A percentile compares a stretch with the other conserved stretches of the same genome.
Evolutionary conservation across 2,888 invertebrate genomes (phyloP).

Genomic region (Spilarctia lutea): DNA sequence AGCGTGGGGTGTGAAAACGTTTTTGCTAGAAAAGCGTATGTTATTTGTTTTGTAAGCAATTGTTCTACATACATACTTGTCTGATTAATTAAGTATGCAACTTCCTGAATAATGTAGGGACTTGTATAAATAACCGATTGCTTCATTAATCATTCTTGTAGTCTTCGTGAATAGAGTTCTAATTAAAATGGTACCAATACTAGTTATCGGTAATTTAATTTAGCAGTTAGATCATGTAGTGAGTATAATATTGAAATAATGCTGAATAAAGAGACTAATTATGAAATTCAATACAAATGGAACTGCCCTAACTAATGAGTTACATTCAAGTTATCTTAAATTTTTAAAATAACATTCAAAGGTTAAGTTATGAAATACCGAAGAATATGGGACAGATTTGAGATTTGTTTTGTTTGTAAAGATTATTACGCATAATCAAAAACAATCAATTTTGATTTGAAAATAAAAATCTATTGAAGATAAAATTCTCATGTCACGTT

Average conservation of each 20-base stretch:
- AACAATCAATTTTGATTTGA: no score
- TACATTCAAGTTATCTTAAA: not conserved
- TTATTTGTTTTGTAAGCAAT: conserved; percentile 43
- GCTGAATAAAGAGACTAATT: not conserved
- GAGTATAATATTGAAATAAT: no score
- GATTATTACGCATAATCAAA: no score
- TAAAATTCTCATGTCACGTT: no score
- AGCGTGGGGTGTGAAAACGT: conserved; percentile 48
- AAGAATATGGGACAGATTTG: no score
- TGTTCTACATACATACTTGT: conserved; percentile 34
- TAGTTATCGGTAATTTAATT: not conserved
- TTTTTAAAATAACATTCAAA: not conserved
- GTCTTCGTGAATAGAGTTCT: not conserved
- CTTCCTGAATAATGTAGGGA: conserved; percentile 31
- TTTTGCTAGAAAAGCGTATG: conserved; percentile 37
- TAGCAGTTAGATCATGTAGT: not conserved
- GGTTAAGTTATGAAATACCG: not conserved
- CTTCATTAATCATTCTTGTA: conserved; percentile 1
- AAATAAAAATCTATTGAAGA: no score
- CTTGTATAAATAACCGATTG: conserved; percentile 29
- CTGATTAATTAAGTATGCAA: conserved; percentile 26
- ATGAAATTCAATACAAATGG: no score
- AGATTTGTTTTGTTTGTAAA: no score
- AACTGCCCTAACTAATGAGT: no score
- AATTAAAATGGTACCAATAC: not conserved